Conservation (phyloP, 2,888 invertebrate genomes). For the Spodoptera littoralis region DNA sequence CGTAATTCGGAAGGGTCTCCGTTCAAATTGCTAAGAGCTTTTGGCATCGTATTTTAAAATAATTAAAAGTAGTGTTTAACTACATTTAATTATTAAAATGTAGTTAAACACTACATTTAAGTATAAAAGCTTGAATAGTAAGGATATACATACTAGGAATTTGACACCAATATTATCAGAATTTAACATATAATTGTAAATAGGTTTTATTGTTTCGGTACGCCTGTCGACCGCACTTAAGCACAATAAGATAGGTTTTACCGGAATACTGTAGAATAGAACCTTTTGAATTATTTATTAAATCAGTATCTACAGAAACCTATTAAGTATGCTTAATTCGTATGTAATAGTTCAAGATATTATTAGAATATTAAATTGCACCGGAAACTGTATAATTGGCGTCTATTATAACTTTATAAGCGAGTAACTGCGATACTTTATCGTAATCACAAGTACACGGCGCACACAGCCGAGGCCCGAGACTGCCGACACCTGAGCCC, state of each 20-base stretch:
- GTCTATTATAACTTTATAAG: conserved; percentile 48
- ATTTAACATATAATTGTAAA: too few relatives aligned
- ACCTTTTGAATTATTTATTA: conserved; percentile 24
- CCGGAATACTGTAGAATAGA: neutral
- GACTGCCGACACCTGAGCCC: conserved; percentile 20
- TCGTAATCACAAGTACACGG: conserved; percentile 14
- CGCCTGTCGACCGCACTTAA: neutral
- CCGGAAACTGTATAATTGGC: conserved; percentile 54
- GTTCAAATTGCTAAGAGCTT: too few relatives aligned
- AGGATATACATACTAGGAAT: too few relatives aligned
- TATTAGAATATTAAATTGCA: conserved; percentile 47
- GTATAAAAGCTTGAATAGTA: too few relatives aligned
- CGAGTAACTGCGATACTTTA: conserved; percentile 28
- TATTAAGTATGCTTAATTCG: conserved; percentile 27
- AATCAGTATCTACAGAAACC: conserved; percentile 23
- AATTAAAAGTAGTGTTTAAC: too few relatives aligned
- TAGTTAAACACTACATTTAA: too few relatives aligned
- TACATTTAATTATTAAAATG: too few relatives aligned
- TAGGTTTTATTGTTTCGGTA: conserved; percentile 1
- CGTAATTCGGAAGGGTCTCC: too few relatives aligned
- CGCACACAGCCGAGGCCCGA: conserved; percentile 8
- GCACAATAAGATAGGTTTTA: conserved; percentile 9
- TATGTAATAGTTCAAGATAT: conserved; percentile 34
- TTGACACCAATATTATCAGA: too few relatives aligned
- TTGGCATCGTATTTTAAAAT: too few relatives aligned